A percentile compares a stretch with the other conserved stretches of the same genome.
These are phyloP conservation scores for Temnothorax rugatulus DNA, from an alignment of 2,888 invertebrate genomes.

Conservation along the genomic window DNA sequence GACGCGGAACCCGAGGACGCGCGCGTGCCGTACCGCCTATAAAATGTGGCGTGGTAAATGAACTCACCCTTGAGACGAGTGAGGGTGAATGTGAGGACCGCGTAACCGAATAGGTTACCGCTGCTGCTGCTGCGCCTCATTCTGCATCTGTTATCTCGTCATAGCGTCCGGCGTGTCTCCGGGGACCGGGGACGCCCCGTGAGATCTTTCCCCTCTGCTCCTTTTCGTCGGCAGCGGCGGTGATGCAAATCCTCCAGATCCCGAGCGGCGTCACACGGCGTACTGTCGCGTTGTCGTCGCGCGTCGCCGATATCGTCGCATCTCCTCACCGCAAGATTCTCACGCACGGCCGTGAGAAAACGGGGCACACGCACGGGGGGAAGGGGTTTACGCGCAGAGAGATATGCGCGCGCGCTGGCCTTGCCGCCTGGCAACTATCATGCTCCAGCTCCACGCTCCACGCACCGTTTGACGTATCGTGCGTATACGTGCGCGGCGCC, in stretches of 20 bases:
- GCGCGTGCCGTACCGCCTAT: neutral
- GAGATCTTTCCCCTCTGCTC: constrained; percentile 3
- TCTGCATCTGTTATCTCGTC: constrained; percentile 86
- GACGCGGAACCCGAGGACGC: neutral
- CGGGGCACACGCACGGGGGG: neutral
- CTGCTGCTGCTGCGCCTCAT: constrained; percentile 85
- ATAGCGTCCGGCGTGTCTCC: constrained; percentile 72
- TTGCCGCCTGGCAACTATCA: constrained; percentile 14
- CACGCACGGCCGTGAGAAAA: neutral
- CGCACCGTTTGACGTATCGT: neutral
- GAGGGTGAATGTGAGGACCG: constrained; percentile 83
- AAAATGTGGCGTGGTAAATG: neutral
- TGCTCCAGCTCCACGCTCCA: too few relatives aligned
- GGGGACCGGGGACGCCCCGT: constrained; percentile 55
- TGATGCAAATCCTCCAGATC: neutral
- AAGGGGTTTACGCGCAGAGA: neutral
- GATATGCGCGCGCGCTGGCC: neutral
- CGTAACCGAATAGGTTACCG: constrained; percentile 84
- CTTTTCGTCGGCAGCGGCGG: too few relatives aligned
- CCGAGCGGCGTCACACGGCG: constrained; percentile 14
- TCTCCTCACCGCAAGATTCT: neutral
- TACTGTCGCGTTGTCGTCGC: constrained; percentile 7
- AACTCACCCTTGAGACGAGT: constrained; percentile 82
- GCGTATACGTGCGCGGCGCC: too few relatives aligned
- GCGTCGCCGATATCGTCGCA: neutral